Base-by-base conservation (phyloP, 2,888 invertebrate species). In the Polyploca ridens region DNA sequence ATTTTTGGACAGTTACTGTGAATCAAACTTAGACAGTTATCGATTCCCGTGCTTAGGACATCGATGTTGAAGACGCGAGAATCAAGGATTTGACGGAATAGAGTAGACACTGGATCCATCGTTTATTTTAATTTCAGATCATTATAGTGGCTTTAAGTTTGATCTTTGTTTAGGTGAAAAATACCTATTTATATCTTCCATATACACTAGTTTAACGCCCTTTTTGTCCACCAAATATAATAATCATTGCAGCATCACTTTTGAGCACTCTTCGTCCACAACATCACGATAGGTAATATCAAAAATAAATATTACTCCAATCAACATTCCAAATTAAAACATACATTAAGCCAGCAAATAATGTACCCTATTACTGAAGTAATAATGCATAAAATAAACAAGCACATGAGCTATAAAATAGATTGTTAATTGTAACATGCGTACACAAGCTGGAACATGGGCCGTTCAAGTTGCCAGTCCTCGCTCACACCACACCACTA, bases 361-460 rank as follows among this genome's bases (percentile, higher is more conserved):
- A 11, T 6, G 4, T 60, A 44, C 10, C 10, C 19, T 14, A 19
- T 60, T 10, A 61, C 19, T 38, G 13, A 14, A 61, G 38, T 27
- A 11, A 60, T 41, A 41, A 60, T 16, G 11, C 6, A 61, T 27
- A 27, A 27, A 61, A 19, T 41, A 35, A 19, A 61, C 61, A 61
- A 14, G 19, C 13, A 19, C 19, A 60, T 13, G 3, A 38, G 60
- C 60, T 14, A 60, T 60, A 60, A 38, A 60, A 60, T 60, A 60
- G 60, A 60, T 60, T 60, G 60, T 60, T 38, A 60, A 16, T 38
- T 60, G 60, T 60, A 33, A 60, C 60, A 60, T 38, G 60, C 60
- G 60, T 60, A 38, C 60, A 60, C 60, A 46, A 6, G 41, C 38
- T 38, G 35, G 60, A 60, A 60, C 60, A 60, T 60, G 60, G 41